phyloP scores from a whole-genome alignment of 2,797 vertebrate genomes.

The Petrocephalus sullivani region DNA sequence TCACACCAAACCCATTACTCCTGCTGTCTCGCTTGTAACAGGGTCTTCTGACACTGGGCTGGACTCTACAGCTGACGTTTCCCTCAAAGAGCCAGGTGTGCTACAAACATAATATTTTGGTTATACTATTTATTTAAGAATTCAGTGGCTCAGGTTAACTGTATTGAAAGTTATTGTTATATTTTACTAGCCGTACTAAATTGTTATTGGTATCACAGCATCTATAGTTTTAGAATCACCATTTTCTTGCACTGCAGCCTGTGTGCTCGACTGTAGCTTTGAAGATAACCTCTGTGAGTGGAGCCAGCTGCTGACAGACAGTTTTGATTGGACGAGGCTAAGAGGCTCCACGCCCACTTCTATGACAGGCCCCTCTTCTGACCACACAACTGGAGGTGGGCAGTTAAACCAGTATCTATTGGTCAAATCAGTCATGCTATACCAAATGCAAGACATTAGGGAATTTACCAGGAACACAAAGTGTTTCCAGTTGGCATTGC shows the following conservation, averaged over 20 bases:
- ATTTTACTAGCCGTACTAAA: background rate
- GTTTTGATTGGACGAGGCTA: constrained; percentile 63
- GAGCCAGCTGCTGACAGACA: constrained; percentile 56
- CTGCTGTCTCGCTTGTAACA: constrained; percentile 28
- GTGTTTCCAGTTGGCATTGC: background rate
- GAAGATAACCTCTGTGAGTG: constrained; percentile 54
- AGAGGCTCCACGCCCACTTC: constrained; percentile 52
- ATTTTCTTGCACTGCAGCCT: constrained; percentile 35
- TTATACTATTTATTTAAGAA: background rate
- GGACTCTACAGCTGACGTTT: background rate
- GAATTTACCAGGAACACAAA: background rate
- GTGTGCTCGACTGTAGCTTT: constrained; percentile 52
- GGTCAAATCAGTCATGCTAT: background rate
- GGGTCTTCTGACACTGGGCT: background rate
- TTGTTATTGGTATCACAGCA: background rate
- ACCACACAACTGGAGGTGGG: constrained; percentile 60
- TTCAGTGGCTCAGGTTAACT: background rate
- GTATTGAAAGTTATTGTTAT: background rate
- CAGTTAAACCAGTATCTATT: background rate
- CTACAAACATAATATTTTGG: background rate
- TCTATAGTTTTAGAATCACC: background rate
- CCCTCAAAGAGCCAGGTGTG: constrained; percentile 5
- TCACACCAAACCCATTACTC: background rate
- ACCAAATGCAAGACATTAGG: background rate
- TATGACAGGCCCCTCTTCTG: constrained; percentile 56